These are phyloP conservation scores for Tilapia sparmanii DNA, from an alignment of 2,113 vertebrate species.

Conservation along the genomic window DNA sequence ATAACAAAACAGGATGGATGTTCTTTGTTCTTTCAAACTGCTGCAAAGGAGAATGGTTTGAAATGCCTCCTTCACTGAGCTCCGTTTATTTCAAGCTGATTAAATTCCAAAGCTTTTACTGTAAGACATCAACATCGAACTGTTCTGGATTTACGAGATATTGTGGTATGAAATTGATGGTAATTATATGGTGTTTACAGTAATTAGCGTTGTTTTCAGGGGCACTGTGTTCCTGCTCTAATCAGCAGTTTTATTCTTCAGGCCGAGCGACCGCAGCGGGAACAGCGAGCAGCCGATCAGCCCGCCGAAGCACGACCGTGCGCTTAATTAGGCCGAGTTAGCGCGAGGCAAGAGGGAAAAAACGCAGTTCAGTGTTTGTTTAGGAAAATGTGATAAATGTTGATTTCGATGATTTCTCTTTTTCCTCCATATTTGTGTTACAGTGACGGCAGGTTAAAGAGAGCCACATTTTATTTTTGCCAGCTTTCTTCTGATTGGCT, in stretches of 20 bases:
- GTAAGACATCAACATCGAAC: not conserved
- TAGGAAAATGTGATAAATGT: not conserved
- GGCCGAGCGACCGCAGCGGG: not conserved
- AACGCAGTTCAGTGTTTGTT: not conserved
- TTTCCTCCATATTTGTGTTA: not conserved
- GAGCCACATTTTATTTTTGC: fast-evolving
- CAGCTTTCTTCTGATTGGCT: not conserved
- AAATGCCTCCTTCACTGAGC: not conserved
- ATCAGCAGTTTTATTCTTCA: not conserved
- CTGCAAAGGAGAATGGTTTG: not conserved
- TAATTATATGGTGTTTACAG: not conserved
- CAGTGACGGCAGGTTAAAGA: fast-evolving
- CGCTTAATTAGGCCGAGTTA: not conserved
- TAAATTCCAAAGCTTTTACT: fast-evolving
- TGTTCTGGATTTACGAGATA: not conserved
- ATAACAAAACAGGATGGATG: not conserved
- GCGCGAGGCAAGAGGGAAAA: fast-evolving
- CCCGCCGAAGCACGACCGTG: fast-evolving
- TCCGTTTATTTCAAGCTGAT: not conserved
- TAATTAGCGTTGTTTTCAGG: not conserved
- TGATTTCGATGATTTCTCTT: not conserved
- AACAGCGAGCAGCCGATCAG: not conserved
- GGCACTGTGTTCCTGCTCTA: not conserved
- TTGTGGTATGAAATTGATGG: not conserved
- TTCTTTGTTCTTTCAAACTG: not conserved